Conservation (phyloP, 2,797 vertebrate genomes). For the Microhierax caerulescens region DNA sequence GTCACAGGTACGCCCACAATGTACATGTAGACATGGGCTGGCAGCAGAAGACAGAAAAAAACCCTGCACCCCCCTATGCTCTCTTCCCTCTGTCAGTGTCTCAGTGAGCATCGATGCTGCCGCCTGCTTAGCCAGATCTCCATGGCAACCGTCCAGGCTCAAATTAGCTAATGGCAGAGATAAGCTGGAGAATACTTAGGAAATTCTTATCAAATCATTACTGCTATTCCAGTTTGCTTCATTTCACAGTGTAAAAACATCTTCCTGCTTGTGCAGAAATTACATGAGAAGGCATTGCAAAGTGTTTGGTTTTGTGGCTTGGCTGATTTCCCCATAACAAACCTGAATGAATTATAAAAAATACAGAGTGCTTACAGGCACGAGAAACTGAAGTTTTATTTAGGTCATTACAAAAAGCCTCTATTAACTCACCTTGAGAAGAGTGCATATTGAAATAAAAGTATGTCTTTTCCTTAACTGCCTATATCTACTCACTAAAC, state of each 20-base stretch:
- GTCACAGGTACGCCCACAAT: fast-evolving
- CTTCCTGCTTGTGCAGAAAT: not conserved
- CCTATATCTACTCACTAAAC: not conserved
- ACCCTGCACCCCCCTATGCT: not conserved
- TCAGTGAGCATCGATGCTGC: not conserved
- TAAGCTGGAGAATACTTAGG: not conserved
- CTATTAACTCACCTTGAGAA: not conserved
- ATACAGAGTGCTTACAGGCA: not conserved
- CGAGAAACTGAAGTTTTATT: not conserved
- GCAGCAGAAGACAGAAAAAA: not conserved
- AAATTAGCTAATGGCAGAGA: not conserved
- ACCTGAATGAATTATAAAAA: not conserved
- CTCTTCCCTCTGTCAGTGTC: not conserved
- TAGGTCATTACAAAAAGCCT: constrained; percentile 4
- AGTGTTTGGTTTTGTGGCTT: not conserved
- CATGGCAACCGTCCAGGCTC: not conserved
- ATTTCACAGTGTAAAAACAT: not conserved
- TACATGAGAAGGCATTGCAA: not conserved
- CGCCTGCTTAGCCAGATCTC: not conserved
- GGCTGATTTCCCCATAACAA: not conserved
- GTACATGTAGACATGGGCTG: fast-evolving
- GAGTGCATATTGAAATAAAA: not conserved
- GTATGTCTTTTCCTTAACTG: not conserved
- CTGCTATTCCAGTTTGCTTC: not conserved
- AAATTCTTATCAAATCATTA: not conserved